Evolutionary conservation across 2,888 invertebrate genomes (phyloP).

Genomic region (Teinopalpus imperialis): DNA sequence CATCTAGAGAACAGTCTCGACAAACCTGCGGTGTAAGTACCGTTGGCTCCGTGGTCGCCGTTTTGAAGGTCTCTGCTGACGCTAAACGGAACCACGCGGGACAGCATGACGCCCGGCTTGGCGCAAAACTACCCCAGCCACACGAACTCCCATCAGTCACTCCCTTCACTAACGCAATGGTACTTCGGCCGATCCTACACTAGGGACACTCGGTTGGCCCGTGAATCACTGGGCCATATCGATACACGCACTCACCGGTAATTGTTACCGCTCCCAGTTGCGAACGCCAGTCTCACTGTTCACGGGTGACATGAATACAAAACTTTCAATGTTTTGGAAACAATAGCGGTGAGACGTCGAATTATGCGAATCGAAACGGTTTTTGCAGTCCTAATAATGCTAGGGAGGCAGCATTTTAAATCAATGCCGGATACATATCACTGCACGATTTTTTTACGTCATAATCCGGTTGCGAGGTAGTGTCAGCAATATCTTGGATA

Average conservation of each 20-base stretch:
- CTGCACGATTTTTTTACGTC: constrained; percentile 20
- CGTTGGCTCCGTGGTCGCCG: constrained; percentile 67
- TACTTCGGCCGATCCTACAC: constrained; percentile 54
- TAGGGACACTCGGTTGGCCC: constrained; percentile 51
- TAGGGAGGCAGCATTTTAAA: constrained; percentile 15
- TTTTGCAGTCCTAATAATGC: constrained; percentile 20
- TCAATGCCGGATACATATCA: constrained; percentile 6
- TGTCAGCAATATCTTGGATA: constrained; percentile 8
- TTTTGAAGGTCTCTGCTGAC: constrained; percentile 61
- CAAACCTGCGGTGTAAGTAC: constrained; percentile 71
- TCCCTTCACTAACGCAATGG: constrained; percentile 47
- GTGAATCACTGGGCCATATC: constrained; percentile 65
- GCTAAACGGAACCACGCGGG: constrained; percentile 64
- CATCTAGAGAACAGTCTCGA: constrained; percentile 30
- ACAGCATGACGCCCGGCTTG: constrained; percentile 65
- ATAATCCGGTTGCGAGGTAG: constrained; percentile 7
- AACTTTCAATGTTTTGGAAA: constrained; percentile 68
- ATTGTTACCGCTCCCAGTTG: constrained; percentile 60
- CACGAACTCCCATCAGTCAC: constrained; percentile 73
- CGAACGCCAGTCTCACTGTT: constrained; percentile 56
- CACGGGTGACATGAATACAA: constrained; percentile 52
- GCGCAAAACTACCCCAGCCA: constrained; percentile 43
- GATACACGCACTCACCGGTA: constrained; percentile 66
- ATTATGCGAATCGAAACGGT: constrained; percentile 42
- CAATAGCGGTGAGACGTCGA: constrained; percentile 49